Evolutionary conservation across 2,888 invertebrate genomes (phyloP), one percentile per base, ranked within the genome.

Genomic region (Sphaeridia pumilis): DNA sequence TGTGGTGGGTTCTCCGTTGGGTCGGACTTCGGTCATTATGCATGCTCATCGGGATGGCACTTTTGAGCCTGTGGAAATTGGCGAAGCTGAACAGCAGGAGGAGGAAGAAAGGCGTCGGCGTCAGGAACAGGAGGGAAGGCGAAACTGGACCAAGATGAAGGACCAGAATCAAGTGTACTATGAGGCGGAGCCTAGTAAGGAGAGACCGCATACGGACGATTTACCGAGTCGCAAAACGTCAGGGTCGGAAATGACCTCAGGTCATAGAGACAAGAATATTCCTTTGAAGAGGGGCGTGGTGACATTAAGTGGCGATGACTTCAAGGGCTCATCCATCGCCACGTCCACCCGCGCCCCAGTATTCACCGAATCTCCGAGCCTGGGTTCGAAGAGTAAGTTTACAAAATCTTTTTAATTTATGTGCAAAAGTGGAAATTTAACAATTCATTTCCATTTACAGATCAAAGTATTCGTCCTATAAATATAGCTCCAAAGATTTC

Each of bases 11-110:
- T 27, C 25, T n/a, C 68, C 69, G 2, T 63, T 67, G 3, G 65
- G 69, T 53, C 69, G 70, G 27, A 75, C 81, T 27, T 87, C 87
- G 12, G 89, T 90, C 60, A 89, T 89, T 63, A 88, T 87, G 85
- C 80, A 80, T 63, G 87, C 84, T 5, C 82, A 83, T 69, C 82
- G 83, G 58, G 83, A 86, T 67, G 88, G 87, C 41, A 82, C 83
- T 31, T 84, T 81, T 72, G 67, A 66, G 24, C 69, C 69, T 20
- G 49, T 36, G 4, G 46, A 49, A 22, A 41, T 52, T 2, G 17
- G 25, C 25, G 28, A 46, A 27, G 51, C 50, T 12, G 52, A 49
- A 4, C 49, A 58, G 34, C 36, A 31, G 35, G 47, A 52, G 26
- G 27, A 31, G 22, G 20, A 34, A 12, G 34, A 42, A n/a, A 21